These are phyloP conservation scores for Tanypteryx hageni DNA, from an alignment of 2,888 invertebrate species.

Conservation along the genomic window DNA sequence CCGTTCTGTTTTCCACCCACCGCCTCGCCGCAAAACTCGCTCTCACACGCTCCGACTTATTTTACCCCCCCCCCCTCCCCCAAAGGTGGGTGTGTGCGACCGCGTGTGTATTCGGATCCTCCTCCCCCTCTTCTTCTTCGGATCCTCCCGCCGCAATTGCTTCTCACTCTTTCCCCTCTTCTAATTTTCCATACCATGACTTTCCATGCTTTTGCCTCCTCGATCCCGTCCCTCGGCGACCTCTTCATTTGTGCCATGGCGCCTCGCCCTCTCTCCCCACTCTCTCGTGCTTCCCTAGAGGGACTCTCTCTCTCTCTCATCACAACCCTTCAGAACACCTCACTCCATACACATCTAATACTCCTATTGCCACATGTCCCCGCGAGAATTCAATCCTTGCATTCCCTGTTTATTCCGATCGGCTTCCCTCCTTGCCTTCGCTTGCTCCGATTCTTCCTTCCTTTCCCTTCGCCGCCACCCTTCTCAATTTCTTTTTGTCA, in stretches of 20 bases:
- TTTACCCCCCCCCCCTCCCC: no score
- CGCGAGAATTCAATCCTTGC: neutral
- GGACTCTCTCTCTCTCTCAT: neutral
- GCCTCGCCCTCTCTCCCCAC: neutral
- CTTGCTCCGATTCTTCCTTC: neutral
- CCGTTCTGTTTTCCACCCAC: conserved; percentile 43
- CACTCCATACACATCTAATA: neutral
- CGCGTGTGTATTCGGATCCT: neutral
- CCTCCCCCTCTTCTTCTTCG: neutral
- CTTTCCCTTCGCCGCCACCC: neutral
- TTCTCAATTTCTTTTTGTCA: no score
- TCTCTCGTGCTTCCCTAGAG: neutral
- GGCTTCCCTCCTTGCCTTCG: neutral
- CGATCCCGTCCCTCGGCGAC: neutral
- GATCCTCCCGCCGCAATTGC: neutral
- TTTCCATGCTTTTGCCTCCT: neutral
- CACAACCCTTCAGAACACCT: neutral
- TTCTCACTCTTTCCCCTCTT: neutral
- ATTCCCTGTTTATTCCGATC: neutral
- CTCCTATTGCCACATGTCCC: neutral
- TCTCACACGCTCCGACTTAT: neutral
- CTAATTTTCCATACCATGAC: neutral
- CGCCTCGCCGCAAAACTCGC: neutral
- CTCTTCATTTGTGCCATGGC: neutral
- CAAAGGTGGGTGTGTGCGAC: neutral